A percentile compares a stretch with the other conserved stretches of the same genome.
phyloP scores from a whole-genome alignment of 2,888 invertebrate genomes.

The Hypsopygia costalis region DNA sequence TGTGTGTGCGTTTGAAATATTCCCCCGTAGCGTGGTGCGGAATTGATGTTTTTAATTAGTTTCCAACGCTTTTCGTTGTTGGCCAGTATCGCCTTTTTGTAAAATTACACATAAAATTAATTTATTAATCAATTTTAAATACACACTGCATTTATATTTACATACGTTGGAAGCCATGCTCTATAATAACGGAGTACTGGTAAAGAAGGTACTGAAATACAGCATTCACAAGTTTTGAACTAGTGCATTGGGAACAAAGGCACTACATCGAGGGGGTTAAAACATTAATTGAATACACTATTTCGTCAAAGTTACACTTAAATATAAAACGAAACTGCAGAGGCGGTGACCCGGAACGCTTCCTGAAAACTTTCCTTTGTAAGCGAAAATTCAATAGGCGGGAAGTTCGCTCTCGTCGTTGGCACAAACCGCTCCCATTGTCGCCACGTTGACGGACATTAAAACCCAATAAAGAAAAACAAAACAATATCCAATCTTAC shows the following conservation, averaged over 20 bases:
- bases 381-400: constrained; percentile 69
- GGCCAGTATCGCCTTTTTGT: constrained; percentile 57
- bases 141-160: constrained; percentile 1
- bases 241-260: too few relatives aligned
- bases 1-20: constrained; percentile 74
- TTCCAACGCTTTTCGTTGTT: constrained; percentile 72
- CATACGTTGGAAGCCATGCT: not conserved
- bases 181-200: not conserved
- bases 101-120: constrained; percentile 45
- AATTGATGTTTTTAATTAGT: constrained; percentile 81
- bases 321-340: constrained; percentile 50
- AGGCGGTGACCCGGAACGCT: constrained; percentile 60
- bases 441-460: constrained; percentile 44
- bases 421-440: constrained; percentile 45
- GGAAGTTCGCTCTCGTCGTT: constrained; percentile 44
- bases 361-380: constrained; percentile 73
- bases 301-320: constrained; percentile 61
- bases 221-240: constrained; percentile 11
- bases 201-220: constrained; percentile 3
- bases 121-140: constrained; percentile 12
- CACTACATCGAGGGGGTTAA: constrained; percentile 18
- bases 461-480: constrained; percentile 23
- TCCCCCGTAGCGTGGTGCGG: constrained; percentile 64
- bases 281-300: constrained; percentile 54
- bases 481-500: constrained; percentile 10